Evolutionary conservation across 2,113 vertebrate species (phyloP).

Genomic region (Proteles cristata): DNA sequence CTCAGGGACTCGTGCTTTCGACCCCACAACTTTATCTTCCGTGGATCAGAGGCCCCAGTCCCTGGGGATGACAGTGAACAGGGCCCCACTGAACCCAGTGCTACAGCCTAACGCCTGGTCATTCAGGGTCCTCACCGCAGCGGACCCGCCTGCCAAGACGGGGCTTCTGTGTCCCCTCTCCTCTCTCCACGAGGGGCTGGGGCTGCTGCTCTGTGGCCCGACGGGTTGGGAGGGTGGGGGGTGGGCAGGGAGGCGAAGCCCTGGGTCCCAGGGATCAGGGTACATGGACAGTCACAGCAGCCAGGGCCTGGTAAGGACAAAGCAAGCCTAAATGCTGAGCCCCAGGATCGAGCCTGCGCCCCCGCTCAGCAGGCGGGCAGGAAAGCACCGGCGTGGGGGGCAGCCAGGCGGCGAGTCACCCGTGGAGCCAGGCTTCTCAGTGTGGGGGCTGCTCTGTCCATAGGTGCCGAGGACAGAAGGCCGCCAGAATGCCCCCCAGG

Average conservation of each 20-base stretch:
- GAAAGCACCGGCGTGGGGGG: not conserved
- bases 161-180: fast-evolving
- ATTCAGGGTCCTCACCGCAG: fast-evolving
- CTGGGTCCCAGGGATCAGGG: not conserved
- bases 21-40: not conserved
- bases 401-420: not conserved
- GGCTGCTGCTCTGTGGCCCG: no score
- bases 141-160: not conserved
- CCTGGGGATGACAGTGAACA: fast-evolving
- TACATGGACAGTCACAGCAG: fast-evolving
- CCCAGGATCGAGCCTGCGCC: fast-evolving
- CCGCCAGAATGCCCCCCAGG: no score
- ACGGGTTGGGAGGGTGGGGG: no score
- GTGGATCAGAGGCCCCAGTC: not conserved
- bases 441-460: not conserved
- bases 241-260: not conserved
- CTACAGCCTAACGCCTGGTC: no score
- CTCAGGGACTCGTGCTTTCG: not conserved
- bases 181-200: not conserved
- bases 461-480: fast-evolving
- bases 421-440: not conserved
- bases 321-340: not conserved
- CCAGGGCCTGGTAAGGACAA: not conserved
- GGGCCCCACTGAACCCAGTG: fast-evolving
- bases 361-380: not conserved